A percentile compares a stretch with the other conserved stretches of the same genome.
Evolutionary conservation across 2,797 vertebrate species (phyloP).

Genomic region (Hyperoplus lanceolatus): DNA sequence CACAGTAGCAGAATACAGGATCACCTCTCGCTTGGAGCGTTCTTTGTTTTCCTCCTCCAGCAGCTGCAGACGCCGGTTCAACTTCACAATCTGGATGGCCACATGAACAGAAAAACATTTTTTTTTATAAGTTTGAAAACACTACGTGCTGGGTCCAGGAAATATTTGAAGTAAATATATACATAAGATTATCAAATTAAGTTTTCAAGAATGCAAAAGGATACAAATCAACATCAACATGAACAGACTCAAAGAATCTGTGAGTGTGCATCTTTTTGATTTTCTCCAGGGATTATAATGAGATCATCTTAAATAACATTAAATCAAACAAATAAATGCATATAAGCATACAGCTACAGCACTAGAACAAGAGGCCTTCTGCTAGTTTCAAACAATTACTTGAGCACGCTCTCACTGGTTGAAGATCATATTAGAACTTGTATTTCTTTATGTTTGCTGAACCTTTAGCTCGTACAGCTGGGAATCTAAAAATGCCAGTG

Average conservation of each 20-base stretch:
- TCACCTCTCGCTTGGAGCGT: constrained; percentile 93
- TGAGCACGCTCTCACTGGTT: neutral
- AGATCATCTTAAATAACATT: neutral
- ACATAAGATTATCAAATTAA: neutral
- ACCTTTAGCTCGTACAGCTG: neutral
- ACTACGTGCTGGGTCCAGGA: neutral
- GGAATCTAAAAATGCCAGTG: neutral
- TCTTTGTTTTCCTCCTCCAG: constrained; percentile 98
- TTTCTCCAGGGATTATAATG: neutral
- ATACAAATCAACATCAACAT: neutral
- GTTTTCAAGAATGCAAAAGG: neutral
- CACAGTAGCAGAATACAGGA: constrained; percentile 96
- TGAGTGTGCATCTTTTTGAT: neutral
- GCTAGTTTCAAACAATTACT: neutral
- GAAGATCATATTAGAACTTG: neutral
- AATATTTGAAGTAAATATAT: neutral
- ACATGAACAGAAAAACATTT: neutral
- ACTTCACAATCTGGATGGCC: constrained; percentile 92
- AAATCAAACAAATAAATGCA: neutral
- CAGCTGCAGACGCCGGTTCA: constrained; percentile 95
- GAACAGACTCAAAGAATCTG: neutral
- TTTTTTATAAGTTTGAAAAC: neutral
- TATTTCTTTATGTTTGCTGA: constrained; percentile 9
- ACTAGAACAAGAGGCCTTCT: neutral
- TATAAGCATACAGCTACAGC: neutral